Evolutionary conservation across 2,113 vertebrate species (phyloP), one percentile per base, ranked within the genome.

Genomic region (Electrona antarctica): DNA sequence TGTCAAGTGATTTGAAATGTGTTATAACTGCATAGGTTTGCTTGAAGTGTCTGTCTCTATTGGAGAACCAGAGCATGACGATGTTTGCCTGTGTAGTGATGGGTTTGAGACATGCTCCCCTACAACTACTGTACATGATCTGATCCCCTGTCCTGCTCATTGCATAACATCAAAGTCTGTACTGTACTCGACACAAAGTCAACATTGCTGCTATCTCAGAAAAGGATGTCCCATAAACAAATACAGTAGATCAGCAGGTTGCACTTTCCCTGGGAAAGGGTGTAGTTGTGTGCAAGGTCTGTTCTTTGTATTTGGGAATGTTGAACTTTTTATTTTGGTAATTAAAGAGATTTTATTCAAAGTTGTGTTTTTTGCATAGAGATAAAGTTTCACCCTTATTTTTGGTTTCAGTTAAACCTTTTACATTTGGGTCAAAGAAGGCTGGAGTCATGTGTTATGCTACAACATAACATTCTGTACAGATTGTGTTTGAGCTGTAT

Each of bases 291-390:
- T 89, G 78, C 78, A 84, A 86, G 60, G 64, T 85, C 71, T 85
- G 73, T 67, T 87, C 75, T 91, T 88, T 87, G 86, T 89, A 89
- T 90, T 87, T 86, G 80, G 84, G 81, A 88, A 90, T 87, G 87
- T 89, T 81, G 47, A 89, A 81, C 80, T 84, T 90, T 91, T 90
- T 90, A 90, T 90, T 91, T 90, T 90, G 82, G 74, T 89, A 89
- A 91, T 85, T 90, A 88, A 91, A 88, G 5, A 3, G 69, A 85
- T 84, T 89, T 84, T 61, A 88, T 86, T 83, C 80, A 77, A 87
- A 87, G 48, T 71, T 54, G 5, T 54, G 13, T 54, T 13, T 13
- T 54, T 3, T 52, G 11, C 51, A 54, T 54, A 6, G 3, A 4
- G 3, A 41, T 4, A 41, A 6, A 41, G 33, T 41, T 41, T 1